Conservation (phyloP, 2,113 vertebrate species). For the Meles meles region DNA sequence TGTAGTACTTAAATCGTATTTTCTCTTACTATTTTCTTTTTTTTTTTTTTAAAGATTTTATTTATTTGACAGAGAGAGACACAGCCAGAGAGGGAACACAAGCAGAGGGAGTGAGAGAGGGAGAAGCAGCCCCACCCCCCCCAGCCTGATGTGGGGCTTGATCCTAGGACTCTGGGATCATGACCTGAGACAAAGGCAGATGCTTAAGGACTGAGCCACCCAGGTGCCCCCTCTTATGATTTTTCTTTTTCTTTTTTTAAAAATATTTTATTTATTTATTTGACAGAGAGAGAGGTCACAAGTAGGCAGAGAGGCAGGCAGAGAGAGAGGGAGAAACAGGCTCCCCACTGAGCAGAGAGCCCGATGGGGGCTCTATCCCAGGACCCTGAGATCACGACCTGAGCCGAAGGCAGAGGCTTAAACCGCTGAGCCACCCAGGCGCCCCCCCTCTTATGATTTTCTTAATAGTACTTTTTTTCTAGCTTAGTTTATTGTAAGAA, state of each 20-base stretch:
- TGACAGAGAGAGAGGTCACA: not conserved
- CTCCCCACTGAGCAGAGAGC: accelerated
- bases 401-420: not conserved
- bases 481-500: not conserved
- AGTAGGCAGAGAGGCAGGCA: not conserved
- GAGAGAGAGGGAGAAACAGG: not conserved
- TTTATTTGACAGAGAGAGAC: not conserved
- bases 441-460: not conserved
- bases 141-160: too few species aligned
- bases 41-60: not conserved
- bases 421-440: not conserved
- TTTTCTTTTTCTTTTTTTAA: not conserved
- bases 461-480: not conserved
- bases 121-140: not conserved
- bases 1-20: not conserved
- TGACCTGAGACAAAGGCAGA: too few species aligned
- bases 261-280: not conserved
- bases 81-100: not conserved
- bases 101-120: not conserved
- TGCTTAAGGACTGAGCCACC: too few species aligned
- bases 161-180: too few species aligned
- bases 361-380: too few species aligned
- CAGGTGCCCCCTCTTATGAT: not conserved
- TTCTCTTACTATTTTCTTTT: not conserved
- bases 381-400: not conserved